phyloP scores from a whole-genome alignment of 2,888 invertebrate genomes.

The Lasioglossum oenotherae region DNA sequence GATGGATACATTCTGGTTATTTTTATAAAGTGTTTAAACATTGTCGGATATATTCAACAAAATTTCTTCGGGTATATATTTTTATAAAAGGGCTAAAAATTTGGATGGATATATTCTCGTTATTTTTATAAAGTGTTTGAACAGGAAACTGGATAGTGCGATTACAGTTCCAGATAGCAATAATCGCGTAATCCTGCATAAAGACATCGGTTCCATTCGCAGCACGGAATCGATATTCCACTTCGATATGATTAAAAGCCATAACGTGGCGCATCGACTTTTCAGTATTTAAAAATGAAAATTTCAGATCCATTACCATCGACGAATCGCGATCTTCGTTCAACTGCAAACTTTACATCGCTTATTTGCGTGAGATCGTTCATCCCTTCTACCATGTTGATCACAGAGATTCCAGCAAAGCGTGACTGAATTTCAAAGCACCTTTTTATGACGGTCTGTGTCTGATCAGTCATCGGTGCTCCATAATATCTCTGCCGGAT shows the following conservation, averaged over 20 bases:
- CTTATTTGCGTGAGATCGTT: constrained; percentile 8
- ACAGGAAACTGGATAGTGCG: no score
- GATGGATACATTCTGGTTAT: no score
- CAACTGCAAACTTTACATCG: constrained; percentile 7
- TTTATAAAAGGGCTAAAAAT: no score
- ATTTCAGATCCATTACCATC: constrained; percentile 28
- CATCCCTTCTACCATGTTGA: neutral
- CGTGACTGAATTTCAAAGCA: constrained; percentile 7
- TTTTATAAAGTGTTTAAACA: no score
- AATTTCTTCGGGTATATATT: no score
- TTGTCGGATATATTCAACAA: no score
- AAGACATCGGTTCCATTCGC: neutral
- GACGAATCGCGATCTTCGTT: neutral
- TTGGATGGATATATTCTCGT: no score
- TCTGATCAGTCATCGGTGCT: neutral
- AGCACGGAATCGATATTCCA: constrained; percentile 25
- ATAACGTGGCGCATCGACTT: constrained; percentile 18
- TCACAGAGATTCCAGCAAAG: neutral
- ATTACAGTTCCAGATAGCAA: constrained; percentile 2
- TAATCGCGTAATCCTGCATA: constrained; percentile 3
- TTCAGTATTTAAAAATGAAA: constrained; percentile 30
- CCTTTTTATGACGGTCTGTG: neutral
- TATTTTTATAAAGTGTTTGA: no score
- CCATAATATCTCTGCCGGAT: neutral
- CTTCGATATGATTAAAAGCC: constrained; percentile 29